Evolutionary conservation across 2,797 vertebrate genomes (phyloP).

Genomic region (Sebastes paucispinis): DNA sequence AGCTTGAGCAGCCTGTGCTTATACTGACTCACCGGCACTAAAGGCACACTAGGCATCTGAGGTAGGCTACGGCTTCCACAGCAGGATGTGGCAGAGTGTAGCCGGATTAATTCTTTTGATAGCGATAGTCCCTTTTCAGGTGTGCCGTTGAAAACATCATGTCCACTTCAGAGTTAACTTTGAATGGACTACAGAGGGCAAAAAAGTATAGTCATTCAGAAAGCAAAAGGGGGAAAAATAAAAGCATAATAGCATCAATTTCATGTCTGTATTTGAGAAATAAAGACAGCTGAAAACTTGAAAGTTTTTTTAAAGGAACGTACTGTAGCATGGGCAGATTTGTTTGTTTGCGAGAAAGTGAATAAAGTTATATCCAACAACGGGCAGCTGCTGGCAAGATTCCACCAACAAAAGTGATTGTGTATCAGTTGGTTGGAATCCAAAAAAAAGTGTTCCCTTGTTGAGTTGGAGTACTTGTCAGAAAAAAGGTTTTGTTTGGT

Average conservation of each 20-base stretch:
- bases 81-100: conserved; percentile 6
- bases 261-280: neutral
- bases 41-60: neutral
- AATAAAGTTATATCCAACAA: neutral
- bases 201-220: neutral
- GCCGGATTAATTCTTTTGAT: neutral
- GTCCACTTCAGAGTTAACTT: neutral
- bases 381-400: neutral
- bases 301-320: neutral
- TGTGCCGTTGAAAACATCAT: neutral
- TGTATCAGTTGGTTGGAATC: neutral
- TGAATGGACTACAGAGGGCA: neutral
- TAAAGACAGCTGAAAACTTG: neutral
- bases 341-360: neutral
- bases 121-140: neutral
- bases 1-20: conserved; percentile 2
- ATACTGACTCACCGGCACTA: neutral
- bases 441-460: neutral
- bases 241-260: neutral
- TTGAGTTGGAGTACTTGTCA: neutral
- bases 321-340: neutral
- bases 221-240: neutral
- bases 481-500: conserved; percentile 5
- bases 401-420: neutral
- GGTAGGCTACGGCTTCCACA: neutral